These are phyloP conservation scores for Stenoptilia bipunctidactyla DNA, from an alignment of 2,888 invertebrate genomes.

Conservation along the genomic window DNA sequence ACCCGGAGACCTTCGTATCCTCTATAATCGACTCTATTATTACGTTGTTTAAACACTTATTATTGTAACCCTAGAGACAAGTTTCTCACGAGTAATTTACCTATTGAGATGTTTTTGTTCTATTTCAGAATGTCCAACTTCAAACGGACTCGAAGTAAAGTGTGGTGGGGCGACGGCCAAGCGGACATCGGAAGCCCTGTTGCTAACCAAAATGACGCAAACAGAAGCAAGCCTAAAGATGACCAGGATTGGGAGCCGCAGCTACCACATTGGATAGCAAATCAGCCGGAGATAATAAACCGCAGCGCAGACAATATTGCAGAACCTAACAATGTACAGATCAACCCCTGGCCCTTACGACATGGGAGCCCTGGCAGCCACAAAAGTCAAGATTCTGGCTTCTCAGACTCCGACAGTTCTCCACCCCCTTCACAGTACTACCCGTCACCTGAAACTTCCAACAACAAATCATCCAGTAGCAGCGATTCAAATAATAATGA, in stretches of 20 bases:
- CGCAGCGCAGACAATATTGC: conserved; percentile 48
- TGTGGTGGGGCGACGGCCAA: conserved; percentile 75
- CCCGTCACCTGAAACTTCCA: conserved; percentile 36
- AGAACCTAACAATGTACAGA: conserved; percentile 36
- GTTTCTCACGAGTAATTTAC: conserved; percentile 54
- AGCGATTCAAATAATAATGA: conserved; percentile 61
- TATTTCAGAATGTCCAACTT: conserved; percentile 74
- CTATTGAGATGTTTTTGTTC: conserved; percentile 12
- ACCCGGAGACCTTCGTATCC: conserved; percentile 33
- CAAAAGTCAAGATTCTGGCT: conserved; percentile 84
- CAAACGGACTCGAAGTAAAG: conserved; percentile 76
- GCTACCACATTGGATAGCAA: conserved; percentile 63
- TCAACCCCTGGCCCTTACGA: conserved; percentile 57
- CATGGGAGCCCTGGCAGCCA: conserved; percentile 74
- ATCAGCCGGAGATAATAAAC: conserved; percentile 51
- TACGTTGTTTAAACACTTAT: conserved; percentile 49
- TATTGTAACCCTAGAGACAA: conserved; percentile 37
- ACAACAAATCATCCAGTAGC: conserved; percentile 49
- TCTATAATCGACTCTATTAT: conserved; percentile 50
- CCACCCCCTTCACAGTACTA: conserved; percentile 63
- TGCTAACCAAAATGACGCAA: conserved; percentile 36
- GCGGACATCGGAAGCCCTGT: conserved; percentile 54
- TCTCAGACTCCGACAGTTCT: conserved; percentile 82
- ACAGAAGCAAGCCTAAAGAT: conserved; percentile 37
- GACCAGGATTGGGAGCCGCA: conserved; percentile 64